phyloP scores from a whole-genome alignment of 2,113 vertebrate species.

The Festucalex cinctus region DNA sequence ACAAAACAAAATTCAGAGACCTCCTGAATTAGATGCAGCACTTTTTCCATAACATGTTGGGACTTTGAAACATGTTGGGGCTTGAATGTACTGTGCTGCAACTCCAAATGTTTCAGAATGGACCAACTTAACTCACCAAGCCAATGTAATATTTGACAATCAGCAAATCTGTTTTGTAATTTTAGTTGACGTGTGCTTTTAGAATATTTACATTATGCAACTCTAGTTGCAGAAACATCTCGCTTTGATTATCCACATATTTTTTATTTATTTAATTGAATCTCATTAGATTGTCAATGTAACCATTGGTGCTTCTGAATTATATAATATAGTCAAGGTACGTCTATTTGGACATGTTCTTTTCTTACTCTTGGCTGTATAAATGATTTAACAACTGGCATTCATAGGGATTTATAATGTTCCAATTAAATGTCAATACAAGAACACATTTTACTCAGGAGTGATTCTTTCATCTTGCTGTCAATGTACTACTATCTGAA shows the following conservation, averaged over 20 bases:
- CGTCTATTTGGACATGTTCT: background rate
- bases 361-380: background rate
- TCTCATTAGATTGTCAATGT: background rate
- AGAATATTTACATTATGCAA: background rate
- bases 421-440: background rate
- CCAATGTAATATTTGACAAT: constrained; percentile 3
- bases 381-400: background rate
- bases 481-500: constrained; percentile 36
- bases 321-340: background rate
- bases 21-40: too few species aligned
- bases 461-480: constrained; percentile 30
- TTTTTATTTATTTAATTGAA: too few species aligned
- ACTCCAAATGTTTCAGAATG: background rate
- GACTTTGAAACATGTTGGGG: too few species aligned
- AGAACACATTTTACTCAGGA: constrained; percentile 26
- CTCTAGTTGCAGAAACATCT: background rate
- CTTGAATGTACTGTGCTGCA: too few species aligned
- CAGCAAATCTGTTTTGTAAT: background rate
- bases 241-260: too few species aligned
- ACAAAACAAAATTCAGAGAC: too few species aligned
- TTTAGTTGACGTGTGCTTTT: constrained; percentile 10
- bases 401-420: background rate
- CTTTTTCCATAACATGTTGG: too few species aligned
- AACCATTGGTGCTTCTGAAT: background rate
- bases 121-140: constrained; percentile 5